Base-by-base conservation (phyloP, 2,113 vertebrate species). In the Cynocephalus volans region DNA sequence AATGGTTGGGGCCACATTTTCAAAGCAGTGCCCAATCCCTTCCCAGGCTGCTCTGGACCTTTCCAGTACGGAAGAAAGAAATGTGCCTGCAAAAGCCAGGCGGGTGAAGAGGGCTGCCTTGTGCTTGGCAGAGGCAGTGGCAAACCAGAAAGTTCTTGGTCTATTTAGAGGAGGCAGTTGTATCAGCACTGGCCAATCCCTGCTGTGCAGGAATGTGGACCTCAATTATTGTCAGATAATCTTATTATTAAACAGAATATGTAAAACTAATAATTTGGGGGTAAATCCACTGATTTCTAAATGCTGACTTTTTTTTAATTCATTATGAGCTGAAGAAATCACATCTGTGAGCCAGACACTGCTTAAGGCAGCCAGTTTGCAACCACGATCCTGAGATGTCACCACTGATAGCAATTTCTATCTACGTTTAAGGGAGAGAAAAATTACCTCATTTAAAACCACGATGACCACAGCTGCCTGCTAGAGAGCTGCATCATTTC, bases 321-420 rank as follows among this genome's bases (percentile, higher is more conserved):
- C 54, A 72, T 12, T 36, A 45, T 58, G 36, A 93, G 45, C 85
- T 41, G 81, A 88, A n/a, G 18, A 77, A 50, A 95, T 89, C 76
- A 79, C 92, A 96, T 86, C 93, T 96, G 73, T 83, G 36, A 86
- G 11, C 56, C 95, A 97, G 96, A 95, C 36, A 54, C n/a, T 31
- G 13, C 54, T 83, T 33, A 79, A 72, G 50, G 45, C 73, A 70
- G 48, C 67, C 14, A 0, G 85, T 80, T 83, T 89, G 24, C 54
- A 93, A 5, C 56, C 73, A 8, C n/a, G 54, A 73, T 80, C 97
- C 88, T 36, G 23, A 69, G 28, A 60, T 80, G 56, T 87, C 86
- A 91, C 69, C 73, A 31, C 17, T 9, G 15, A 93, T 15, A 79
- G 93, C 82, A 86, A 36, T 65, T 95, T 91, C 81, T 86, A 5